These are phyloP conservation scores for Fragum sueziense DNA, from an alignment of 2,888 invertebrate species.

Conservation along the genomic window DNA sequence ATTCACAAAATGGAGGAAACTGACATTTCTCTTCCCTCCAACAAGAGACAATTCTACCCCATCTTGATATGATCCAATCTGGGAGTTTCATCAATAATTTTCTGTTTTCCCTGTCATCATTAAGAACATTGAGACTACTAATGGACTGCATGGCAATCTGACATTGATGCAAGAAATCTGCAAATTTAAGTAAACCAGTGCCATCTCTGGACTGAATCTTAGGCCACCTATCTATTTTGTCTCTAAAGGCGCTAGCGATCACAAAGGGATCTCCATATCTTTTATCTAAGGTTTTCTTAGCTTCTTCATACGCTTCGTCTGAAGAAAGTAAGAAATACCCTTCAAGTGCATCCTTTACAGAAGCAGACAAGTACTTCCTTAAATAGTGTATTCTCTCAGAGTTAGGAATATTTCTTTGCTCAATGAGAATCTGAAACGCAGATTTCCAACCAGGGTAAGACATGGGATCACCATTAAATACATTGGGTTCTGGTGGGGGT, in stretches of 20 bases:
- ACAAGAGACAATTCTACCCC: conserved; percentile 28
- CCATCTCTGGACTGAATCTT: conserved; percentile 28
- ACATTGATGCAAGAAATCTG: conserved; percentile 45
- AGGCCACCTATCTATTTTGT: conserved; percentile 54
- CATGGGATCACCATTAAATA: conserved; percentile 34
- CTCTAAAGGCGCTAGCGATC: conserved; percentile 44
- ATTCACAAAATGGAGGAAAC: conserved; percentile 44
- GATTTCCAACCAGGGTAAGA: conserved; percentile 21
- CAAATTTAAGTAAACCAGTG: conserved; percentile 26
- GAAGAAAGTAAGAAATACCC: conserved; percentile 10
- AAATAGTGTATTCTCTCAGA: conserved; percentile 24
- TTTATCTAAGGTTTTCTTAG: conserved; percentile 45
- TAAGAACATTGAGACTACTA: conserved; percentile 14
- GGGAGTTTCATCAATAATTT: conserved; percentile 46
- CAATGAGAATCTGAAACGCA: neutral
- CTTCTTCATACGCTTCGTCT: conserved; percentile 43
- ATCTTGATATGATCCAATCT: conserved; percentile 37
- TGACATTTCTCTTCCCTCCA: conserved; percentile 14
- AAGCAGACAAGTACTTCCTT: neutral
- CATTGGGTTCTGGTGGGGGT: conserved; percentile 42
- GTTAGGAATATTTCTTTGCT: neutral
- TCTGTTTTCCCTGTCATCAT: conserved; percentile 53
- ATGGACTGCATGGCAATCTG: conserved; percentile 24
- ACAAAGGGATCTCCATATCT: conserved; percentile 47
- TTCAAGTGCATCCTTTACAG: conserved; percentile 13